A percentile compares a stretch with the other conserved stretches of the same genome.
Conservation (phyloP, 2,113 vertebrate genomes). For the Grantiella picta region DNA sequence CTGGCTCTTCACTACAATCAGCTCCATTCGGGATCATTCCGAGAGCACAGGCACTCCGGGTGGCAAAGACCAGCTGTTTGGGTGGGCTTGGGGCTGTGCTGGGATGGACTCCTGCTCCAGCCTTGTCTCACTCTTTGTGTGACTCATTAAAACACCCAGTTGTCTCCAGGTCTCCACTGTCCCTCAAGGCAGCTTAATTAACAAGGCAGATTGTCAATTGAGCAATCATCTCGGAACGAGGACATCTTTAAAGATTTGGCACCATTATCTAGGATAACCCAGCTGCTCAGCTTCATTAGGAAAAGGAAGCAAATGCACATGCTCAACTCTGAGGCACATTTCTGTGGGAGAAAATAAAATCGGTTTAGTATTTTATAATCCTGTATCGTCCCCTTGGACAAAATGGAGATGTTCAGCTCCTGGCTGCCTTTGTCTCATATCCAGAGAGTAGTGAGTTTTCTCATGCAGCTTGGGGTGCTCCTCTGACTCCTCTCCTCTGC, state of each 20-base stretch:
- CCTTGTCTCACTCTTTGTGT: background rate
- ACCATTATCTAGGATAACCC: background rate
- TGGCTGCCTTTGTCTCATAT: background rate
- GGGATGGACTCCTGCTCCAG: background rate
- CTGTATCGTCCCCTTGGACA: background rate
- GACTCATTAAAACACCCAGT: background rate
- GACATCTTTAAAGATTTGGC: conserved; percentile 1
- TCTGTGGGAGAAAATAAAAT: background rate
- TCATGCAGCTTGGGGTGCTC: background rate
- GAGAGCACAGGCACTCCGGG: rapidly evolving
- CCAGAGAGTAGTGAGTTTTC: background rate
- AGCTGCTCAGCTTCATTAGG: background rate
- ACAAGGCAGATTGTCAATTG: background rate
- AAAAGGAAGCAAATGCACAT: background rate
- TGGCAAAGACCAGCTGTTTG: background rate
- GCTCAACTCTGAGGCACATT: background rate
- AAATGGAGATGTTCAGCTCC: background rate
- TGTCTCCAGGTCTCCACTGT: background rate
- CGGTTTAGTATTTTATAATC: background rate
- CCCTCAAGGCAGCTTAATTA: background rate
- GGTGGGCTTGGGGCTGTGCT: rapidly evolving
- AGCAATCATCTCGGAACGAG: background rate
- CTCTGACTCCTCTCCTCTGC: background rate
- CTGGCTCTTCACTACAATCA: background rate
- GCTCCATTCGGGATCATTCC: rapidly evolving